Evolutionary conservation across 2,888 invertebrate species (phyloP).

Genomic region (Dryobota labecula): DNA sequence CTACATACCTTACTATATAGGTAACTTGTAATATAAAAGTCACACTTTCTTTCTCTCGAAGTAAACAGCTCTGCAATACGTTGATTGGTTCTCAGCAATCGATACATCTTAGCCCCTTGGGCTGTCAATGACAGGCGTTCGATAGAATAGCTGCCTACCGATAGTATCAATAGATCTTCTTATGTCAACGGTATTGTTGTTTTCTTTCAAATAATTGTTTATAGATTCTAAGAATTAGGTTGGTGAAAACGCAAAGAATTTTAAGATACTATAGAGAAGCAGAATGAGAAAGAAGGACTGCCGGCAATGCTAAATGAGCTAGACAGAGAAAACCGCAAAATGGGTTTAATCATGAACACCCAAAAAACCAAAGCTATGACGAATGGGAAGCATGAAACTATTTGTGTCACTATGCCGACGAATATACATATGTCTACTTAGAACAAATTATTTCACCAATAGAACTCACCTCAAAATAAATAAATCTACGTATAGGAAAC

Average conservation of each 20-base stretch:
- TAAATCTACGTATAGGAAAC: too few relatives aligned
- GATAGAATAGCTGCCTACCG: slow-evolving; percentile 44
- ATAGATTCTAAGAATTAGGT: background rate
- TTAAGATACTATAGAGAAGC: background rate
- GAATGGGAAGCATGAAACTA: too few relatives aligned
- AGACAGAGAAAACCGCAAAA: too few relatives aligned
- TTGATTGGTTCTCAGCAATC: slow-evolving; percentile 61
- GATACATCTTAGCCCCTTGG: slow-evolving; percentile 59
- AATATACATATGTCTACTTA: too few relatives aligned
- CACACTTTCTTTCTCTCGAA: slow-evolving; percentile 18
- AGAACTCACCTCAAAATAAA: too few relatives aligned
- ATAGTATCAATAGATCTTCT: slow-evolving; percentile 51
- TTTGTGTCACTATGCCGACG: too few relatives aligned
- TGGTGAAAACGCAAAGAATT: background rate
- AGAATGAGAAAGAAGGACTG: too few relatives aligned
- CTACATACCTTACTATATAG: background rate
- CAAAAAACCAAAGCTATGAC: too few relatives aligned
- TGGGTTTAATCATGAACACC: too few relatives aligned
- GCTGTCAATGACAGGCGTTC: slow-evolving; percentile 58
- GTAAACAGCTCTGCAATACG: slow-evolving; percentile 51
- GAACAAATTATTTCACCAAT: too few relatives aligned
- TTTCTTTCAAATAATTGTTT: slow-evolving; percentile 22
- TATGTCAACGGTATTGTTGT: slow-evolving; percentile 18
- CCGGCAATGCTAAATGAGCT: too few relatives aligned
- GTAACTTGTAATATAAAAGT: slow-evolving; percentile 20